Conservation (phyloP, 2,888 invertebrate genomes). For the Charanyca ferruginea region DNA sequence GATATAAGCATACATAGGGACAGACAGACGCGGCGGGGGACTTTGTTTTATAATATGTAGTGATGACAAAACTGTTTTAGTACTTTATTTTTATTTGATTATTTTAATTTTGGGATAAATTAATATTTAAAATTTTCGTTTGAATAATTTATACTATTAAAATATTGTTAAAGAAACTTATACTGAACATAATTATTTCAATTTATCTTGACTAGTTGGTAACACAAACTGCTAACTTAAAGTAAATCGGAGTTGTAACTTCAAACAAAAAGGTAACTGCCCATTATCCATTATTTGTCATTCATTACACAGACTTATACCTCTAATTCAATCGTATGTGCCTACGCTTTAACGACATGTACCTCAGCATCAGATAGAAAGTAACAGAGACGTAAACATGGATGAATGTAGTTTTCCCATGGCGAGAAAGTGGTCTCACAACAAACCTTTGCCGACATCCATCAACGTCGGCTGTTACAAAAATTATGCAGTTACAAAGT, state of each 20-base stretch:
- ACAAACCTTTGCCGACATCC: conserved; percentile 67
- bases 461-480: conserved; percentile 66
- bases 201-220: neutral
- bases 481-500: conserved; percentile 63
- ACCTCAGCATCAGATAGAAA: conserved; percentile 62
- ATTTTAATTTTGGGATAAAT: neutral
- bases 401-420: conserved; percentile 84
- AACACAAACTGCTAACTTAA: neutral
- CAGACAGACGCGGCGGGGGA: no score
- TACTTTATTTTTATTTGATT: neutral
- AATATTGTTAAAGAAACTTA: neutral
- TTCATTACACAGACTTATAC: conserved; percentile 24
- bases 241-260: neutral
- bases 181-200: neutral
- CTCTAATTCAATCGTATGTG: conserved; percentile 22
- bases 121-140: neutral
- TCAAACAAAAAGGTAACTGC: conserved; percentile 3
- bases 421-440: conserved; percentile 83
- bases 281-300: conserved; percentile 2
- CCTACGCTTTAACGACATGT: conserved; percentile 31
- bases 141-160: neutral
- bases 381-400: conserved; percentile 72
- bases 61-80: neutral
- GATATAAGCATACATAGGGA: no score
- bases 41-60: no score